Evolutionary conservation across 2,113 vertebrate genomes (phyloP).

Genomic region (Nanorana parkeri): DNA sequence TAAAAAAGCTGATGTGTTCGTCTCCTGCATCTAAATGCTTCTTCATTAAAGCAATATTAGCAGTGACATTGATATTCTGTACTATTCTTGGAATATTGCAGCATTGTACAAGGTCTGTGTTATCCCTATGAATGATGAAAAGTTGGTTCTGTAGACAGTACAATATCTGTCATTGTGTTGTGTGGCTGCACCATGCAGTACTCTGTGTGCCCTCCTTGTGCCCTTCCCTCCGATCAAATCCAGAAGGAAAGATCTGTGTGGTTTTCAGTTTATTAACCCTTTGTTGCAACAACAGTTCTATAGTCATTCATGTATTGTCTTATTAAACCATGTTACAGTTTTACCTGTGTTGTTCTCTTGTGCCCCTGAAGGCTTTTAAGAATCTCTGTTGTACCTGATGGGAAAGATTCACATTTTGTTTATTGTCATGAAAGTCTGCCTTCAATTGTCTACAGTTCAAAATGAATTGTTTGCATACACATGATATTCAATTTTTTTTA

Average conservation of each 20-base stretch:
- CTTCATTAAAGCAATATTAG: neutral
- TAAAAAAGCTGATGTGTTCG: neutral
- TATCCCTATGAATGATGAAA: constrained; percentile 43
- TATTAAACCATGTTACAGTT: neutral
- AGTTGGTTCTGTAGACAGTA: constrained; percentile 36
- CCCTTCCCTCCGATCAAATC: constrained; percentile 24
- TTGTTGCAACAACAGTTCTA: neutral
- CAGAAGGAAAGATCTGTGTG: constrained; percentile 7
- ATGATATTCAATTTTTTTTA: too few species aligned
- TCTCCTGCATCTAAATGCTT: neutral
- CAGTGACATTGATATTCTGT: constrained; percentile 7
- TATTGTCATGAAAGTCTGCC: too few species aligned
- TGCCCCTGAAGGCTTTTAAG: too few species aligned
- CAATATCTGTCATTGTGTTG: constrained; percentile 34
- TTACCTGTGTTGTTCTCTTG: too few species aligned
- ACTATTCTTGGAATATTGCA: constrained; percentile 1
- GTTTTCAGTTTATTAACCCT: constrained; percentile 15
- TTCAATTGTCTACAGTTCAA: too few species aligned
- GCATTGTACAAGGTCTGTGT: constrained; percentile 3
- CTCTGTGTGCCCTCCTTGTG: neutral
- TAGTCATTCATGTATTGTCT: neutral
- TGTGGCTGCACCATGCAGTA: constrained; percentile 8
- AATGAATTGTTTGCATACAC: too few species aligned
- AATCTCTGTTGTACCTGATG: too few species aligned
- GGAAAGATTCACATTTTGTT: too few species aligned